Base-by-base conservation (phyloP, 2,888 invertebrate species). In the Apodemia hepburni region DNA sequence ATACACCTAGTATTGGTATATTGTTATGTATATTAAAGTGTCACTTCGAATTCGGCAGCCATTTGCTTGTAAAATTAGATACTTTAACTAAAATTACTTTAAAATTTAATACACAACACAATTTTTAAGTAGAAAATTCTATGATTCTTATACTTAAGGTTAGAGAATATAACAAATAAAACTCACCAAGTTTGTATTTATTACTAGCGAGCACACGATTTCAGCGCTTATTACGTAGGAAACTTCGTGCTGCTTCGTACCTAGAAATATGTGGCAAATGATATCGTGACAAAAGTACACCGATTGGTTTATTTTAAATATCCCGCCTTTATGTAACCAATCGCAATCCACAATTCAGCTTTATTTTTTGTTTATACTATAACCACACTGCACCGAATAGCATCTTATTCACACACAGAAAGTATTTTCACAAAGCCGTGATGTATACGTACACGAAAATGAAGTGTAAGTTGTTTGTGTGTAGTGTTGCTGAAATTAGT, bases 61-160 rank as follows among this genome's bases (percentile, higher is more conserved):
- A 92, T 92, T 92, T 92, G 91, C 92, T 87, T 83, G 87, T 80
- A 85, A 87, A 88, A 84, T 88, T 88, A 89, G 86, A 84, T 82
- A 84, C 80, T 78, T 78, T 78, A 82, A 80, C 85, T 85, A 77
- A 81, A 84, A 84, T 85, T 74, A 74, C 70, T 73, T 72, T 66
- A 64, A 67, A 70, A 66, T 62, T 67, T 60, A 67, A 68, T 69
- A 71, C 67, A 70, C 66, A 27, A 47, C 63, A 45, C 45, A n/a
- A 45, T 45, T 45, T 7, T 45, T 45, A 17, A 47, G 15, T 6
- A 47, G 17, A 47, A 47, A 47, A 47, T 47, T n/a, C 4, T 17
- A 17, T 45, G 4, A 17, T 47, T 7, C 2, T 17, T 8, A 47
- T 17, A 47, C 17, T 47, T 17, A 47, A 17, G 45, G n/a, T 61